Evolutionary conservation across 2,888 invertebrate genomes (phyloP), one percentile per base, ranked within the genome.

Genomic region (Scelioninae gen. 1): DNA sequence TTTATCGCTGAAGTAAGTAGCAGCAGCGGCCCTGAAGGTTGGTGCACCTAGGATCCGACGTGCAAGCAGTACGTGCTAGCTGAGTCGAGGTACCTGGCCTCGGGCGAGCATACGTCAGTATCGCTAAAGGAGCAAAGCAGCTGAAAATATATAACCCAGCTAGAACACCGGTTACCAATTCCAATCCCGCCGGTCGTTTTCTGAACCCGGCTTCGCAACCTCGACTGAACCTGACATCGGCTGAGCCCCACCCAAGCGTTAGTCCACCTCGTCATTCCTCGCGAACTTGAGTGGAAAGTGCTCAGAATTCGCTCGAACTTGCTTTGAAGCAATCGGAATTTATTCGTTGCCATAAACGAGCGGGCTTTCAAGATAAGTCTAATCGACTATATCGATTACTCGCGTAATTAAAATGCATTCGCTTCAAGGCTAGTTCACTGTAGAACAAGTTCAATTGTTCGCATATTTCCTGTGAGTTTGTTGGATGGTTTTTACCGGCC

Each of bases 121-220:
- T 79, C 72, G 84, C 82, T 78, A 76, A 78, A 85, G 82, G 82
- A 86, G 85, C 83, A 82, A 84, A 82, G 85, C 84, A 83, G 81
- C 47, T 71, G 83, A 77, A 75, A 83, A 79, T 84, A 82, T 75
- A 85, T 83, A 82, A 68, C 80, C 83, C 74, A 85, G 87, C 88
- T 89, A 88, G 90, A 89, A 88, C 90, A 90, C 91, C 90, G 88
- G 90, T 91, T 91, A 88, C 90, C 89, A 88, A 91, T 90, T 88
- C 89, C 90, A 87, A 89, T 88, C 88, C 87, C 87, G 81, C 84
- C 84, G 86, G 86, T 84, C 85, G 86, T 87, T 88, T 87, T 85
- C 88, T 83, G 85, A 87, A 87, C 88, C 86, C 86, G 86, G 71
- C 84, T 82, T 84, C 71, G 83, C 84, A 83, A 76, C 82, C 77